Conservation (phyloP, 2,797 vertebrate genomes). For the Platalea minor region DNA sequence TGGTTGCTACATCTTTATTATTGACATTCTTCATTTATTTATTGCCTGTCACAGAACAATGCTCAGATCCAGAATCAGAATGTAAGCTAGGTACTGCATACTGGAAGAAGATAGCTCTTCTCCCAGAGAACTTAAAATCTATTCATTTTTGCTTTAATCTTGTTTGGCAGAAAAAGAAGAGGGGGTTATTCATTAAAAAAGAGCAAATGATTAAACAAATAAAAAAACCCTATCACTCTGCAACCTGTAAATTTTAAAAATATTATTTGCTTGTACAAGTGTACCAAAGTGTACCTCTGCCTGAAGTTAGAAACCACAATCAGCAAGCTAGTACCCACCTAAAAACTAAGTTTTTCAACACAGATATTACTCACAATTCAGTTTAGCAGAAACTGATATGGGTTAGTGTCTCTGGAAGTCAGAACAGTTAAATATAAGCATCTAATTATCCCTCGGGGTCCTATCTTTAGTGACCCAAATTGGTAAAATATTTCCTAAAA, state of each 20-base stretch:
- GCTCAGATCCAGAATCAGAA: background rate
- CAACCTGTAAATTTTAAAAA: background rate
- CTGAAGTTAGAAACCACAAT: background rate
- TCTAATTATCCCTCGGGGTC: background rate
- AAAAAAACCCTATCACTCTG: background rate
- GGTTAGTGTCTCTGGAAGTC: background rate
- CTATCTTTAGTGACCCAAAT: background rate
- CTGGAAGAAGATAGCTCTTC: background rate
- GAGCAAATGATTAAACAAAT: background rate
- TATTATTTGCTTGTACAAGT: background rate
- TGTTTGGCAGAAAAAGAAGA: background rate
- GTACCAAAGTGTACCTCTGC: background rate
- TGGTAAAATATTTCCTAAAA: background rate
- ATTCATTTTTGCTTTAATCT: background rate
- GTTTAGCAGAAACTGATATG: background rate
- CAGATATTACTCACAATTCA: background rate
- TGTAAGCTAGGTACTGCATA: background rate
- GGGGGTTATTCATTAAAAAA: rapidly evolving
- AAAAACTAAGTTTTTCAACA: background rate
- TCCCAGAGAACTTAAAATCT: background rate
- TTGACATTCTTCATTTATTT: background rate
- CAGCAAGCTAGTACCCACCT: background rate
- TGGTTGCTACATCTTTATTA: background rate
- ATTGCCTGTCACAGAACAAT: background rate
- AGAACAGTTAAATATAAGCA: background rate